Conservation (phyloP, 2,797 vertebrate genomes). For the Lepilemur ruficaudatus region DNA sequence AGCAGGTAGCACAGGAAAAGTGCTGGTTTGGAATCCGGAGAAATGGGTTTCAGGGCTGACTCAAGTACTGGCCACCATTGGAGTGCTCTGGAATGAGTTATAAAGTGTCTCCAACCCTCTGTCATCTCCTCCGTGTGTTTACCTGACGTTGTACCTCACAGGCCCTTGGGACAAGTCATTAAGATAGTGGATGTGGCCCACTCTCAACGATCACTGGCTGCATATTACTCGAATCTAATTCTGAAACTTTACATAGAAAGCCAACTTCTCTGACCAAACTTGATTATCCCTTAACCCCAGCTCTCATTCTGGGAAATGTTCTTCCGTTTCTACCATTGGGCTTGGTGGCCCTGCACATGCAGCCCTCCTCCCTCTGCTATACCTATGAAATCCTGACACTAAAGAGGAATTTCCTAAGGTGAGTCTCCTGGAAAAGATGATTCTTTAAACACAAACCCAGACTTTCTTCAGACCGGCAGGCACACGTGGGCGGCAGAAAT, state of each 20-base stretch:
- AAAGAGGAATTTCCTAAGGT: background rate
- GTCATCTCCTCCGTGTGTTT: background rate
- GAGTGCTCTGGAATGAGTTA: rapidly evolving
- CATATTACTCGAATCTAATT: too few relatives aligned
- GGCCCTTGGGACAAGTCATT: rapidly evolving
- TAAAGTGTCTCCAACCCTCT: background rate
- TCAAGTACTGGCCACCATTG: rapidly evolving
- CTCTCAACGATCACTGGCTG: rapidly evolving
- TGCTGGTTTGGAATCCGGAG: background rate
- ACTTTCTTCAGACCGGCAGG: background rate
- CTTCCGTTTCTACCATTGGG: background rate
- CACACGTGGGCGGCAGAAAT: rapidly evolving
- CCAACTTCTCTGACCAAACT: background rate
- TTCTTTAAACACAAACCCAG: background rate
- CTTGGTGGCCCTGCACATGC: rapidly evolving
- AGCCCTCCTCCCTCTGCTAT: background rate
- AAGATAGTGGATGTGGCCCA: rapidly evolving
- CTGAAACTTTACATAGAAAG: background rate
- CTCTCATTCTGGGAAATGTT: background rate
- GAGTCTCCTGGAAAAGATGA: background rate
- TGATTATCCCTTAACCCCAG: rapidly evolving
- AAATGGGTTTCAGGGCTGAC: too few relatives aligned
- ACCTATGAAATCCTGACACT: background rate
- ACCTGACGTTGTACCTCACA: rapidly evolving
- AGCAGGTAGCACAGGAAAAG: too few relatives aligned